phyloP scores from a whole-genome alignment of 2,113 vertebrate genomes.

The Climacteris rufus region DNA sequence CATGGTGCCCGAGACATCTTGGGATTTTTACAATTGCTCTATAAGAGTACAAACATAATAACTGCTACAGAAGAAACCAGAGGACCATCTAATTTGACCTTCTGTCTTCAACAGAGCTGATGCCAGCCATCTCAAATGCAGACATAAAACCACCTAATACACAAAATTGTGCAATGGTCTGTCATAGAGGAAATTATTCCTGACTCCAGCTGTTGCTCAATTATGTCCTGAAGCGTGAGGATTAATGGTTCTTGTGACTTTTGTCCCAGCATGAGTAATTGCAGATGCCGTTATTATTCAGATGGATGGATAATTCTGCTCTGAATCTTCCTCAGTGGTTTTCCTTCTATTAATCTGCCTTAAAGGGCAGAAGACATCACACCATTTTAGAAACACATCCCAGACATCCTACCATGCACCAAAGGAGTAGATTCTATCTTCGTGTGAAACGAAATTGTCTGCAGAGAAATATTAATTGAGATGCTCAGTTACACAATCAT shows the following conservation, averaged over 20 bases:
- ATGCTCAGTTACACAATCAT: neutral
- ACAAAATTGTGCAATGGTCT: neutral
- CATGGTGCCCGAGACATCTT: neutral
- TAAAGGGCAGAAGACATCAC: neutral
- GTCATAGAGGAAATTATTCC: slow-evolving; percentile 18
- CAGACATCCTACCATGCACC: neutral
- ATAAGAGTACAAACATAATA: neutral
- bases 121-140: neutral
- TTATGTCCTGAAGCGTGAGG: neutral
- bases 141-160: neutral
- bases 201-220: slow-evolving; percentile 51
- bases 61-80: neutral
- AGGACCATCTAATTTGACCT: neutral
- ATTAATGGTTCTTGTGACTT: slow-evolving; percentile 31
- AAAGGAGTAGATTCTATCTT: neutral
- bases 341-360: neutral
- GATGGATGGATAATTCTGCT: neutral
- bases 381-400: neutral
- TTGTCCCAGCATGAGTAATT: slow-evolving; percentile 20
- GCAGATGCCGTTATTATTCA: neutral
- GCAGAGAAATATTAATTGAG: neutral
- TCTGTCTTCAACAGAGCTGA: neutral
- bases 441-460: neutral
- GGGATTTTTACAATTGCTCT: neutral
- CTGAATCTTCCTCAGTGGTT: neutral